Conservation (phyloP, 2,113 vertebrate species). For the Addax nasomaculatus region DNA sequence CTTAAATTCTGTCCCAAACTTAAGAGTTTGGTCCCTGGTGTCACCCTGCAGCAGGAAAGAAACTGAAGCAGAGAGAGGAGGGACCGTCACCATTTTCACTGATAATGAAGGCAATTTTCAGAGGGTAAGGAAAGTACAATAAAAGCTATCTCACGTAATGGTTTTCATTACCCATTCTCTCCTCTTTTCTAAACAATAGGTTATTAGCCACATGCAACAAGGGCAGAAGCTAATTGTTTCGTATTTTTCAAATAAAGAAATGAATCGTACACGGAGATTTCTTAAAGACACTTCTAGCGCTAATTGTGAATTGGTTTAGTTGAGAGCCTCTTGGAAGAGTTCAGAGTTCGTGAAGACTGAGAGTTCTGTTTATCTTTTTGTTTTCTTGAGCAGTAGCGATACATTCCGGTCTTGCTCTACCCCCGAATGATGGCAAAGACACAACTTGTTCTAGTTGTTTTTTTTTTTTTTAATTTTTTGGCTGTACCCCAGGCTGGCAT, state of each 20-base stretch:
- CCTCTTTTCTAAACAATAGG: constrained; percentile 33
- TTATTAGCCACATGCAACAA: not conserved
- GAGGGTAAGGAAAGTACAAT: not conserved
- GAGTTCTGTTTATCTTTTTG: not conserved
- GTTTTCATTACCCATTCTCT: not conserved
- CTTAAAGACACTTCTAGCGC: not conserved
- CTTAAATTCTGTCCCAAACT: not conserved
- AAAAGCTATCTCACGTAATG: not conserved
- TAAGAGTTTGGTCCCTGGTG: not conserved
- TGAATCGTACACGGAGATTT: not conserved
- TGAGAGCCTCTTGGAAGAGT: not conserved
- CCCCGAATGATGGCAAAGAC: not conserved
- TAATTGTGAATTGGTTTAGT: not conserved
- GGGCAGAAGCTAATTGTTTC: constrained; percentile 17
- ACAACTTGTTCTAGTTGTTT: not conserved
- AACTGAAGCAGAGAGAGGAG: not conserved
- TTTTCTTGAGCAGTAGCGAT: not conserved
- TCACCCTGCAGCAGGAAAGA: not conserved
- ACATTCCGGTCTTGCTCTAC: not conserved
- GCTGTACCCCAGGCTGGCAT: not conserved
- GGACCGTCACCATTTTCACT: not conserved
- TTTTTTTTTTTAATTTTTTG: not conserved
- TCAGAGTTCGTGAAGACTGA: not conserved
- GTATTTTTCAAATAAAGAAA: constrained; percentile 18
- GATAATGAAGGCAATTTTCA: constrained; percentile 8